Percentiles rank a stretch among this genome's conserved stretches.
phyloP scores from a whole-genome alignment of 2,113 vertebrate species.

The Podarcis cretensis region DNA sequence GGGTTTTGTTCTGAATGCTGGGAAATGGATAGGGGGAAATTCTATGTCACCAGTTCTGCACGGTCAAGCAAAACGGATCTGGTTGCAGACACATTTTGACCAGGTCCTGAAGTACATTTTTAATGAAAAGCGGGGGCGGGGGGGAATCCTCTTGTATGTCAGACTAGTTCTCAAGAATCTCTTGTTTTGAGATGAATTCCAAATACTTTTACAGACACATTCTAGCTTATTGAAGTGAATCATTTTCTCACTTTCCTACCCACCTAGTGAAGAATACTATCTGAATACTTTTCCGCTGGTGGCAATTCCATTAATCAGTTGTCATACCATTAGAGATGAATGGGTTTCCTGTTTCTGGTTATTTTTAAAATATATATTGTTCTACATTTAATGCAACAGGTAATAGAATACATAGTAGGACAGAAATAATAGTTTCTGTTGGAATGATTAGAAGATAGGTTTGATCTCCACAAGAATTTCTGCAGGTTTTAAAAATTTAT shows the following conservation, averaged over 20 bases:
- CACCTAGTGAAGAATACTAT: not conserved
- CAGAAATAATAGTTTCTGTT: not conserved
- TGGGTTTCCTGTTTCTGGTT: not conserved
- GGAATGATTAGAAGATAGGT: not conserved
- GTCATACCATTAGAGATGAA: not conserved
- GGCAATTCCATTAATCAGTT: not conserved
- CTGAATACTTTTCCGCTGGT: too few species aligned
- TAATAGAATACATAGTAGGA: not conserved
- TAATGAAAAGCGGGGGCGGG: slow-evolving; percentile 10
- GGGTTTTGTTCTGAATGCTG: slow-evolving; percentile 43
- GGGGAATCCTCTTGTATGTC: not conserved
- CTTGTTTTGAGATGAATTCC: not conserved
- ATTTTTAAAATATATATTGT: not conserved
- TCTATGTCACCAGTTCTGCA: not conserved
- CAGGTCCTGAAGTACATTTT: slow-evolving; percentile 20
- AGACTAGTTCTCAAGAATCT: slow-evolving; percentile 23
- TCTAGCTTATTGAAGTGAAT: not conserved
- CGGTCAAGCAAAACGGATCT: slow-evolving; percentile 25
- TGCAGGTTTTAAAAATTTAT: not conserved
- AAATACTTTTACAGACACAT: slow-evolving; percentile 10
- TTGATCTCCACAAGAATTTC: not conserved
- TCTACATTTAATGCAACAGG: not conserved
- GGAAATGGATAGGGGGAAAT: slow-evolving; percentile 35
- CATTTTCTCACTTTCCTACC: not conserved
- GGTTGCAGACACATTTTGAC: slow-evolving; percentile 25